Evolutionary conservation across 2,797 vertebrate species (phyloP).

Genomic region (Lepus townsendii): DNA sequence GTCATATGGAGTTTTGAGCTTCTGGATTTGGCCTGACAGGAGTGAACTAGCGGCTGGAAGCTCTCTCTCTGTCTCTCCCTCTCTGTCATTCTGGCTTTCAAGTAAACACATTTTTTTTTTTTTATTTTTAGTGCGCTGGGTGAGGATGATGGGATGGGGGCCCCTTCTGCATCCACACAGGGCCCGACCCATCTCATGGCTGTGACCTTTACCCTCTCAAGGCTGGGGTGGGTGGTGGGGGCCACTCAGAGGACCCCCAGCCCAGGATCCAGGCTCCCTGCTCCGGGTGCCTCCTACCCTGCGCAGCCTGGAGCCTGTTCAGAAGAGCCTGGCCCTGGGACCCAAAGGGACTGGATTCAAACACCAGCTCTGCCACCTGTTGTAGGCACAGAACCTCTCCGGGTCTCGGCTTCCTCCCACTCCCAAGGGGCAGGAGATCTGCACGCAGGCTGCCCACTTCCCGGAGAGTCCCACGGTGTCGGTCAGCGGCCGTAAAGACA

Average conservation of each 20-base stretch:
- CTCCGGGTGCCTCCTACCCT: neutral
- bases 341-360: too few relatives aligned
- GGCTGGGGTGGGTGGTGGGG: neutral
- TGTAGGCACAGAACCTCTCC: neutral
- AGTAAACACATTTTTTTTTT: too few relatives aligned
- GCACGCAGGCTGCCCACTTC: neutral
- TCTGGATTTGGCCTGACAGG: too few relatives aligned
- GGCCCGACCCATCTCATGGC: rapidly evolving
- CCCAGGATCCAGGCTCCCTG: neutral
- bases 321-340: too few relatives aligned
- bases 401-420: neutral
- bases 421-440: neutral
- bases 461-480: neutral
- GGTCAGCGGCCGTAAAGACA: rapidly evolving
- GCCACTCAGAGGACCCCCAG: neutral
- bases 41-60: too few relatives aligned
- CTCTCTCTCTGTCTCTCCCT: too few relatives aligned
- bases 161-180: rapidly evolving
- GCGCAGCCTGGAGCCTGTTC: neutral
- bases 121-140: neutral
- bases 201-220: neutral
- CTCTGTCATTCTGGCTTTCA: too few relatives aligned
- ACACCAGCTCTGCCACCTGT: neutral
- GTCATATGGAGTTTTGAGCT: too few relatives aligned
- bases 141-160: neutral